Base-by-base conservation (phyloP, 2,888 invertebrate species). In the Dynastes grantii region DNA sequence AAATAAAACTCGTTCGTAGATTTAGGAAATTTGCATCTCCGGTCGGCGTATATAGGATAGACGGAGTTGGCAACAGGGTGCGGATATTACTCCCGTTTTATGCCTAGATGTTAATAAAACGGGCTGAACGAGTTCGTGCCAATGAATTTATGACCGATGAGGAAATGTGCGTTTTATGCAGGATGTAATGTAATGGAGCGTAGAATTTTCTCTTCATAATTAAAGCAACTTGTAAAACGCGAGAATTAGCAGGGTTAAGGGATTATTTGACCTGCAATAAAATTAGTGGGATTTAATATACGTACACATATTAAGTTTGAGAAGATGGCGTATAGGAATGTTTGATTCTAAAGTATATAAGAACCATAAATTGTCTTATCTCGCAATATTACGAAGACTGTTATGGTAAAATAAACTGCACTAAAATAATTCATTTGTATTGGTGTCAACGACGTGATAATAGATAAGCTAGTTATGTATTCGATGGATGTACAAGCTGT, bases 11-110 rank as follows among this genome's bases (percentile, higher is more conserved):
- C 84, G 84, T 85, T 84, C 83, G 84, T 82, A 81, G 84, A 83
- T 85, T 85, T 83, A 83, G 84, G 84, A 84, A 85, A 85, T 85
- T 84, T 83, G 83, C 83, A 83, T 84, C 81, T 80, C 82, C 70
- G 73, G 11, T 22, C 27, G 61, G 61, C 61, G 27, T 29, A 27
- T 61, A 61, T 11, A 11, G 29, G 22, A 16, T 6, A 61, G 27
- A 22, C 22, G 8, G 29, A 61, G 11, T 11, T 29, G 27, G 37
- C 53, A 32, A 45, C 45, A 8, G 11, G 32, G 32, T 45, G 45
- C 45, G 45, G 45, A 45, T 45, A 45, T 45, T 45, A 11, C 45
- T 1, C 45, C 45, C 8, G 29, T 53, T 76, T 76, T 53, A 53
- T 53, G 55, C 16, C 64, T 22, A 58, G 65, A 64, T 76, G 53